Base-by-base conservation (phyloP, 2,797 vertebrate genomes). In the Syngnathus acus region DNA sequence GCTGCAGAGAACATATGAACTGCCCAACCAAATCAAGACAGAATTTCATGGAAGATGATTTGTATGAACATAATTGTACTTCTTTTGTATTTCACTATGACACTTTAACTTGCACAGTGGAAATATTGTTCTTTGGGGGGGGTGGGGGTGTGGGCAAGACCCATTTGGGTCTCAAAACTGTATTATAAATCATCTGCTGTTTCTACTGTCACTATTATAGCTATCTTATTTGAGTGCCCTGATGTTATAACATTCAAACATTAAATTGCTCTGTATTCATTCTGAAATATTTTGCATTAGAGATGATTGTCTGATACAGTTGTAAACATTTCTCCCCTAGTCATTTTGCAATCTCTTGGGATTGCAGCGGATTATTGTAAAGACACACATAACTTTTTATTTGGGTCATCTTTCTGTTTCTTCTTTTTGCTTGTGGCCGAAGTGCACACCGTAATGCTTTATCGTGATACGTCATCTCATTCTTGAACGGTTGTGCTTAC, bases 401-500 rank as follows among this genome's bases (percentile, higher is more conserved):
- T 79, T 50, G 64, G 66, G 72, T 79, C 65, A 62, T 75, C 64
- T 47, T 60, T 73, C 68, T 66, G 68, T 66, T 76, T 75, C 68
- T 80, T 62, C 81, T 82, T 81, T 26, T 61, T 64, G 65, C 67
- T 61, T 38, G 42, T 32, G 57, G 47, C 59, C 37, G 19, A 62
- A 37, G 54, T 38, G 72, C 32, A 39, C 7, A 21, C n/a, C 64
- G 62, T 5, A 68, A 66, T 69, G 69, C 48, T n/a, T 42, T 51
- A 51, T 51, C 4, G 42, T 26, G 26, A 26, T 66, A 71, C 69
- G 75, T 5, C 6, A 71, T 80, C 79, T 79, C 69, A 78, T 53
- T 79, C 79, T 82, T 69, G 70, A 73, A 71, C 78, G 75, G 86
- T 86, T 80, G 76, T 72, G 72, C 68, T 72, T 76, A 71, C 65